Percentiles rank a stretch among this genome's conserved stretches.
phyloP scores from a whole-genome alignment of 2,888 invertebrate species.

The Acleris literana region DNA sequence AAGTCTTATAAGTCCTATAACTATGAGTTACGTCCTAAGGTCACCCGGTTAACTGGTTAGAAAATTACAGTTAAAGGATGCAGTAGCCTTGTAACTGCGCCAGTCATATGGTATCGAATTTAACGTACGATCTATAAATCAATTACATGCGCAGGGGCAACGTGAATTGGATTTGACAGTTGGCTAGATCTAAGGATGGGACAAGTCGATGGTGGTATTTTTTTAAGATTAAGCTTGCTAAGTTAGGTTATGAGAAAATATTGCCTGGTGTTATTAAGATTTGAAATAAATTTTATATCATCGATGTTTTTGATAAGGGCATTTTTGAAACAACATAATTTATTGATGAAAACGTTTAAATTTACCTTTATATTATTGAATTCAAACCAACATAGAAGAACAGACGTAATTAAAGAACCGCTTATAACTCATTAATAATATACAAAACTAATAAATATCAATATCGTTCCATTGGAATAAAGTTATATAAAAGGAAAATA shows the following conservation, averaged over 20 bases:
- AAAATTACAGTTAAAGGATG: constrained; percentile 65
- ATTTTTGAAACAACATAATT: too few species aligned
- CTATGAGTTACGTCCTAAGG: constrained; percentile 49
- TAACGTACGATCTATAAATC: constrained; percentile 84
- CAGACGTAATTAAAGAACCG: background rate
- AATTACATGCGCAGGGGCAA: constrained; percentile 81
- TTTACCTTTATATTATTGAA: too few species aligned
- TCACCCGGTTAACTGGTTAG: constrained; percentile 75
- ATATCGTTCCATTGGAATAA: too few species aligned
- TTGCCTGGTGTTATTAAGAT: too few species aligned
- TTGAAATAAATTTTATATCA: too few species aligned
- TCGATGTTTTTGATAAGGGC: too few species aligned
- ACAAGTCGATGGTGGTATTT: constrained; percentile 10
- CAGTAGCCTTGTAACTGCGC: constrained; percentile 62
- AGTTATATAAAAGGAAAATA: too few species aligned
- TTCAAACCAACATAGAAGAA: too few species aligned
- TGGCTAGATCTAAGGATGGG: constrained; percentile 66
- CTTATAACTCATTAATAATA: background rate
- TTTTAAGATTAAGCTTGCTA: too few species aligned
- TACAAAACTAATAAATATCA: too few species aligned
- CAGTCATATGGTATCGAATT: constrained; percentile 77
- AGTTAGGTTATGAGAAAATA: too few species aligned
- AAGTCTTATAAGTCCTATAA: background rate
- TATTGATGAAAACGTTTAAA: too few species aligned
- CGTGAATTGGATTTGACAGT: constrained; percentile 83